Conservation (phyloP, 1,140 invertebrate genomes). For the Trichonephila clavata region DNA sequence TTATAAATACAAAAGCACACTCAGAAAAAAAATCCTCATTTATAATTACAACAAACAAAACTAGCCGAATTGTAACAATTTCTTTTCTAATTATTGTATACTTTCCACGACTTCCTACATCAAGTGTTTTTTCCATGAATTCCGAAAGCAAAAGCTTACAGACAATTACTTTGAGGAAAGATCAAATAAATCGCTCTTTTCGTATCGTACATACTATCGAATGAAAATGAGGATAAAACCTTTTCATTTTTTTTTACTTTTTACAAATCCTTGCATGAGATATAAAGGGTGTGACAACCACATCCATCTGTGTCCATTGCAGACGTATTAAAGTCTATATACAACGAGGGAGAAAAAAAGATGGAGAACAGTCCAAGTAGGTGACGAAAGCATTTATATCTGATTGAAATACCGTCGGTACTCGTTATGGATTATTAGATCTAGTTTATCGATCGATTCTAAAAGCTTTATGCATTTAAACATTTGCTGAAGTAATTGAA, state of each 20-base stretch:
- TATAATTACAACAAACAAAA: too few species aligned
- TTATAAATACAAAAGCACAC: too few species aligned
- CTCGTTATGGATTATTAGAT: not conserved
- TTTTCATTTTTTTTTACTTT: not conserved
- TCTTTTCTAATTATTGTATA: too few species aligned
- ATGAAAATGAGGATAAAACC: not conserved
- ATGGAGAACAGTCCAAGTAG: not conserved
- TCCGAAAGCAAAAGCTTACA: too few species aligned
- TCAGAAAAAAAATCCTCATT: too few species aligned
- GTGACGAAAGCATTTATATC: not conserved
- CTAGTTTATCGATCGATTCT: constrained; percentile 22
- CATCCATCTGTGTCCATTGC: not conserved
- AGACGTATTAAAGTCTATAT: not conserved
- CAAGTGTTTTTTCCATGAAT: too few species aligned
- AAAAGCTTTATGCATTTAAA: not conserved
- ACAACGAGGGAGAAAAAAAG: not conserved
- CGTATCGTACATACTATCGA: not conserved
- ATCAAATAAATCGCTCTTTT: too few species aligned
- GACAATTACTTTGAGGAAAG: too few species aligned
- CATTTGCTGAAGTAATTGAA: not conserved
- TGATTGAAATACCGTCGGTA: not conserved
- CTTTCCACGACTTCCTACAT: too few species aligned
- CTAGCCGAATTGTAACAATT: too few species aligned
- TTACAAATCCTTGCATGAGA: not conserved
- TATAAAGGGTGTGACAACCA: not conserved